Percentiles rank a stretch among this genome's conserved stretches.
Conservation (phyloP, 2,888 invertebrate species). For the Tinea semifulvella region DNA sequence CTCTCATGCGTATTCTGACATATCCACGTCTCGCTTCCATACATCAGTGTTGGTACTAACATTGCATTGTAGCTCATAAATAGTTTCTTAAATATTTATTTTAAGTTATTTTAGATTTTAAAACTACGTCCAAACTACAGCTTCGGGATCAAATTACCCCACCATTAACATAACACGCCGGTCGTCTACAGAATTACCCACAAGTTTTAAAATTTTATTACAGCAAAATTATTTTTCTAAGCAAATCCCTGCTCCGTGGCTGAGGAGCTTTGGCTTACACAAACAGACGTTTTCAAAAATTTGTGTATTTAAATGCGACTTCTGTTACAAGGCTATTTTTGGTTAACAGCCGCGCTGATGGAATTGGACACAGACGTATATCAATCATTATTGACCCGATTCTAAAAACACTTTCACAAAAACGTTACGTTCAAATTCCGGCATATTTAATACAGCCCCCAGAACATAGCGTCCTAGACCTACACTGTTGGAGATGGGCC, state of each 20-base stretch:
- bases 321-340: conserved; percentile 59
- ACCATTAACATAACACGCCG: conserved; percentile 12
- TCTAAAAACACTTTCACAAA: conserved; percentile 2
- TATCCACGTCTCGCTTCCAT: no score
- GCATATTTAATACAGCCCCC: no score
- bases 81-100: no score
- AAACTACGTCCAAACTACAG: no score
- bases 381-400: conserved; percentile 29
- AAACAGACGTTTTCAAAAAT: conserved; percentile 64
- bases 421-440: no score
- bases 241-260: background rate
- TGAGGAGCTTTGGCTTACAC: conserved; percentile 55
- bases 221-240: conserved; percentile 13
- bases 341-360: conserved; percentile 57
- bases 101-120: no score
- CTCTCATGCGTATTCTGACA: no score
- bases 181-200: conserved; percentile 7
- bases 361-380: no score
- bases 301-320: conserved; percentile 65
- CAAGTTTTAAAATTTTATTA: conserved; percentile 13
- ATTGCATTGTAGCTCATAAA: no score
- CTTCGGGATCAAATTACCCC: conserved; percentile 6
- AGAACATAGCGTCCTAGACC: no score
- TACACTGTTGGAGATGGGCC: no score
- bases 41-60: no score